These are phyloP conservation scores for Brachymystax lenok DNA, from an alignment of 2,797 vertebrate genomes.

Conservation along the genomic window DNA sequence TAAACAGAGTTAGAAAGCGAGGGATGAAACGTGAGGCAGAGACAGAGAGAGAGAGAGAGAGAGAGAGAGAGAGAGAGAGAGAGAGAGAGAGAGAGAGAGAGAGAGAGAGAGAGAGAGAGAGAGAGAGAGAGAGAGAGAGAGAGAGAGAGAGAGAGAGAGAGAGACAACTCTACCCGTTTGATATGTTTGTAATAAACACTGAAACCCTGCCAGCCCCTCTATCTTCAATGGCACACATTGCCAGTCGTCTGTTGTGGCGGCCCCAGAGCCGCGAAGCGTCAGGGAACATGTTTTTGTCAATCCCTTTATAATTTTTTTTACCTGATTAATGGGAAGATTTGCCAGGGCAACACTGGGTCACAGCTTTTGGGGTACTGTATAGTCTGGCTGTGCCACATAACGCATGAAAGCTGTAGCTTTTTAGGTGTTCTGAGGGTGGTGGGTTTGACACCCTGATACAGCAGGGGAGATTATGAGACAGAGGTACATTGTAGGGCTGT, in stretches of 20 bases:
- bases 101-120: background rate
- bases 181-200: background rate
- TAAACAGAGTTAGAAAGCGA: background rate
- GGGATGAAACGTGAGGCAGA: background rate
- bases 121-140: too few relatives aligned
- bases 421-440: background rate
- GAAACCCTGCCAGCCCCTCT: background rate
- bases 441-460: background rate
- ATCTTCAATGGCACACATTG: background rate
- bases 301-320: background rate
- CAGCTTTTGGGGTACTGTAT: background rate
- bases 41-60: background rate
- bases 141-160: background rate
- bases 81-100: constrained; percentile 7
- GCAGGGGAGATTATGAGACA: background rate
- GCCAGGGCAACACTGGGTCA: background rate
- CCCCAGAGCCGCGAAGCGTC: background rate
- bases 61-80: constrained; percentile 6
- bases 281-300: background rate
- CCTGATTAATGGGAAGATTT: background rate
- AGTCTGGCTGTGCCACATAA: background rate
- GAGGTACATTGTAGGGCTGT: background rate
- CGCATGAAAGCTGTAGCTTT: background rate
- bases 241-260: background rate
- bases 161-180: background rate